Evolutionary conservation across 2,797 vertebrate species (phyloP), one percentile per base, ranked within the genome.

Genomic region (Micropoecilia bifurca): DNA sequence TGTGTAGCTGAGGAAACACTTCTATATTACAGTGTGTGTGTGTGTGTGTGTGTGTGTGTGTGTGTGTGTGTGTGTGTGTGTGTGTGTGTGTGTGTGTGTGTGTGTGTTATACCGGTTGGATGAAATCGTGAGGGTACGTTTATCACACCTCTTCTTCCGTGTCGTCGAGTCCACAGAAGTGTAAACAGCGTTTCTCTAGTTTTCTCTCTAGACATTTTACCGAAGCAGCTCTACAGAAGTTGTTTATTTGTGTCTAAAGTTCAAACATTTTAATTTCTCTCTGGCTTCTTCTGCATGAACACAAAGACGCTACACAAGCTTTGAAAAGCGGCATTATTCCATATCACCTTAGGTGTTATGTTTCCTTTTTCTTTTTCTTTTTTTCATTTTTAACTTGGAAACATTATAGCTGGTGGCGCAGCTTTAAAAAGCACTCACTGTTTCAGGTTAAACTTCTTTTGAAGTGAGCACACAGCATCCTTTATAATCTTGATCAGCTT

Each of bases 111-210:
- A 20, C 75, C 71, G 71, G 43, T 76, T 75, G 79, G 48, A 74
- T 76, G 8, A 71, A 72, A 80, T 86, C 72, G 78, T 66, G 4
- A 33, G 25, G 8, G 81, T 77, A 79, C 82, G 83, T 81, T 79
- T 59, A 46, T 80, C 36, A 63, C 74, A 55, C 43, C 71, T 45
- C 25, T 33, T 75, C 18, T n/a, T 41, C 41, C 79, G 50, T 79
- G 66, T 79, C 7, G 30, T 25, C 14, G 8, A 55, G 30, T 25
- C 28, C 77, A 76, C 30, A 69, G 55, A 30, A 12, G 69, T 53
- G 76, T 85, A 88, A 85, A 89, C 50, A 85, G 87, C 55, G 36
- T 77, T 81, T 81, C 76, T 73, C 55, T 75, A 30, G 61, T 76
- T 14, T 57, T 59, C 47, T 86, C 73, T 78, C 3, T 61, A 74